Base-by-base conservation (phyloP, 2,888 invertebrate species). In the Rhagium mordax region DNA sequence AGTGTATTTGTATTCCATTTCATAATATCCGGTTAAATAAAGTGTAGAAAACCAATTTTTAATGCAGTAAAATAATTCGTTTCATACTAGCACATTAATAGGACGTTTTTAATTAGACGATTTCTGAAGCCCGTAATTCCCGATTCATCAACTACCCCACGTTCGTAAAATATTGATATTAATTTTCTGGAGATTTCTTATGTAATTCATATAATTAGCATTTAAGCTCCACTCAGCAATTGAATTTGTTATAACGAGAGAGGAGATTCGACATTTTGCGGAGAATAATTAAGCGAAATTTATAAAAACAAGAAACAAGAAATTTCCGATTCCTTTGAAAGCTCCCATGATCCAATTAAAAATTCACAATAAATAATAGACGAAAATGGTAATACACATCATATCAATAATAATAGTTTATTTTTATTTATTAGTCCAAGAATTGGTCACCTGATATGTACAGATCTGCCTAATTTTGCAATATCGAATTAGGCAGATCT, bases 121-220 rank as follows among this genome's bases (percentile, higher is more conserved):
- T n/a, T n/a, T n/a, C n/a, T n/a, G n/a, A n/a, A n/a, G n/a, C n/a
- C n/a, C n/a, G n/a, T 20, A 51, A 51, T 61, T 60, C 15, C 8
- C 24, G 13, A 21, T n/a, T n/a, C 16, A 10, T 10, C 15, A 16
- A 49, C 5, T 8, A n/a, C 10, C 20, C 2, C 51, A 51, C 51
- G 51, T 51, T 51, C 51, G 8, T 51, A 51, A 51, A 51, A 51
- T 51, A 51, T 51, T 51, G 16, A 51, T 7, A 16, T 49, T 49
- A 49, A 49, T 49, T 49, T 49, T 18, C 49, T 16, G 4, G 51
- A 16, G 51, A 18, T 18, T 51, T 18, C 4, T 16, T 51, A 18
- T 6, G 18, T 51, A 18, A 51, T 51, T 51, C 18, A 20, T 18
- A 51, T 3, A 51, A 41, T n/a, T 41, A 41, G 41, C 3, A 5